Evolutionary conservation across 2,888 invertebrate species (phyloP).

Genomic region (Argyresthia goedartella): DNA sequence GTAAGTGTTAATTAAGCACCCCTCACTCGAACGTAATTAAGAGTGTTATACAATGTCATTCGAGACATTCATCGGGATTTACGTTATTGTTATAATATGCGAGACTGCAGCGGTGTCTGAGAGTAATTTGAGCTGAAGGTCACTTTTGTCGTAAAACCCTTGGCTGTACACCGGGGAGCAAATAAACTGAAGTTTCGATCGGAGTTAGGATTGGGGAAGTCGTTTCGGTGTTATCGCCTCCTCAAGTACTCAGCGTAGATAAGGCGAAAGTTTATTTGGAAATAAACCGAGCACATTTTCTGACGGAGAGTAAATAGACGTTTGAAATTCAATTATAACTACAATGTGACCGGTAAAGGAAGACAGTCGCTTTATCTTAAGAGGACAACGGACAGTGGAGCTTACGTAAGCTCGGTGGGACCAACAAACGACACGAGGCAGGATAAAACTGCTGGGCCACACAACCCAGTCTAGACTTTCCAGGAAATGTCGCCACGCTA

Average conservation of each 20-base stretch:
- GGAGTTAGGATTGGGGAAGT: slow-evolving; percentile 49
- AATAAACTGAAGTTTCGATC: slow-evolving; percentile 57
- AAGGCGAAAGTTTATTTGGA: too few relatives aligned
- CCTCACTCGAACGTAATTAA: slow-evolving; percentile 68
- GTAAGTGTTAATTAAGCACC: slow-evolving; percentile 70
- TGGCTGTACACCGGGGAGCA: slow-evolving; percentile 36
- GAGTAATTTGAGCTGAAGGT: slow-evolving; percentile 5
- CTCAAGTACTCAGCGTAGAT: too few relatives aligned
- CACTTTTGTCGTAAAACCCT: slow-evolving; percentile 29
- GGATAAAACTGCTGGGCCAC: neutral
- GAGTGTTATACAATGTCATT: slow-evolving; percentile 66
- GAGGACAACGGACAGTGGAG: slow-evolving; percentile 47
- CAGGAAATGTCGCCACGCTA: neutral
- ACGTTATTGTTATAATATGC: slow-evolving; percentile 60
- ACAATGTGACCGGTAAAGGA: slow-evolving; percentile 19
- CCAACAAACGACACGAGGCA: slow-evolving; percentile 25
- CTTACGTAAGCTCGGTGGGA: slow-evolving; percentile 37
- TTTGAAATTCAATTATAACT: neutral
- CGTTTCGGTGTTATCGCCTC: slow-evolving; percentile 31
- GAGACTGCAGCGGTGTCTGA: neutral
- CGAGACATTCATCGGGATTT: slow-evolving; percentile 70
- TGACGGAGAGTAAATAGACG: neutral
- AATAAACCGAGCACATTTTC: neutral
- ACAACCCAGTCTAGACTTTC: neutral
- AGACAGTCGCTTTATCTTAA: slow-evolving; percentile 54